Conservation (phyloP, 1,140 invertebrate species). For the Brachionus rubens region DNA sequence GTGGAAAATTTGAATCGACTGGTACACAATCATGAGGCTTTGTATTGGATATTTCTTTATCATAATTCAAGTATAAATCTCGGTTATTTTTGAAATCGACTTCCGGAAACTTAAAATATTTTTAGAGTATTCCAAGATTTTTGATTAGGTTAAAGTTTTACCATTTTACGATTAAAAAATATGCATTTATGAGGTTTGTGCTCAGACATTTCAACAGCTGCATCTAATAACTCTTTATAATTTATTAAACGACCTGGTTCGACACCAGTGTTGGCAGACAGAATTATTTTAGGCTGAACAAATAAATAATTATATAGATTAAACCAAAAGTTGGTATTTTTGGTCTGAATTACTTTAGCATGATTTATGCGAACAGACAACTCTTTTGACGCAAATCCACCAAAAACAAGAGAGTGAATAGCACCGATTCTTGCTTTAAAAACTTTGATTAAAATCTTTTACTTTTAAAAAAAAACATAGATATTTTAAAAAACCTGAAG, state of each 20-base stretch:
- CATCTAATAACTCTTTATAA: slow-evolving; percentile 82
- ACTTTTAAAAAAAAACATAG: not conserved
- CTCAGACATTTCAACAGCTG: slow-evolving; percentile 71
- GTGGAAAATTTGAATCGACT: slow-evolving; percentile 78
- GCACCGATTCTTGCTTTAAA: slow-evolving; percentile 70
- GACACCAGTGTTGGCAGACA: slow-evolving; percentile 82
- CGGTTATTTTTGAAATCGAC: slow-evolving; percentile 57
- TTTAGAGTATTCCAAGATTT: not conserved
- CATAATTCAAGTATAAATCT: slow-evolving; percentile 72
- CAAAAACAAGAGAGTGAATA: slow-evolving; percentile 68
- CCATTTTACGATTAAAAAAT: slow-evolving; percentile 70
- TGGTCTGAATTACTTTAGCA: slow-evolving; percentile 61
- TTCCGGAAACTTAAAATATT: slow-evolving; percentile 20
- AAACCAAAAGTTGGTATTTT: not conserved
- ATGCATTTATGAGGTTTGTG: slow-evolving; percentile 72
- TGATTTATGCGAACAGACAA: slow-evolving; percentile 79
- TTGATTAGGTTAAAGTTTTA: slow-evolving; percentile 50
- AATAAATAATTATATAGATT: not conserved
- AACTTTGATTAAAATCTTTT: not conserved
- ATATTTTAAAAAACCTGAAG: slow-evolving; percentile 59
- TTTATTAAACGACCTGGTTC: slow-evolving; percentile 78
- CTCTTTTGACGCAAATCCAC: slow-evolving; percentile 81
- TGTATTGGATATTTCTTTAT: slow-evolving; percentile 67
- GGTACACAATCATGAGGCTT: slow-evolving; percentile 75
- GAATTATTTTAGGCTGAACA: slow-evolving; percentile 72